Evolutionary conservation across 1,140 invertebrate species (phyloP).

Genomic region (Sinella curviseta): DNA sequence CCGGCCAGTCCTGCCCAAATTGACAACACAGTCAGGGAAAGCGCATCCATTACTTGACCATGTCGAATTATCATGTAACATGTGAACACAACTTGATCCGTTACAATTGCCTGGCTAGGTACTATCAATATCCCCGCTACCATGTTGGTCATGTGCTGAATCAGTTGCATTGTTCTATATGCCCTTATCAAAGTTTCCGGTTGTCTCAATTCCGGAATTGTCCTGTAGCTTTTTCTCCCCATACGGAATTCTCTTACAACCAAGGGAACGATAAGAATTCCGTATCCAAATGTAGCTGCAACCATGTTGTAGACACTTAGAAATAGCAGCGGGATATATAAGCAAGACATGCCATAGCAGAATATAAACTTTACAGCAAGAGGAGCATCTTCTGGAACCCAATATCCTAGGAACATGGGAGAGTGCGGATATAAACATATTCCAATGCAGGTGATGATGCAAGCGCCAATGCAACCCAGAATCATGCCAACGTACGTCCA

Average conservation of each 20-base stretch:
- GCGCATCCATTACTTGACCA: neutral
- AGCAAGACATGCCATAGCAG: too few relatives aligned
- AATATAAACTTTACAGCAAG: too few relatives aligned
- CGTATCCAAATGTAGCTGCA: neutral
- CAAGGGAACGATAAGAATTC: neutral
- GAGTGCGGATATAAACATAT: too few relatives aligned
- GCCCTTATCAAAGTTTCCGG: neutral
- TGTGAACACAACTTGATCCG: neutral
- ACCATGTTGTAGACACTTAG: too few relatives aligned
- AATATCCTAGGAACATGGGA: too few relatives aligned
- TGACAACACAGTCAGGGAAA: neutral
- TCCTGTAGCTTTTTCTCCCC: neutral
- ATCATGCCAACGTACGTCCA: too few relatives aligned
- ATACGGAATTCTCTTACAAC: neutral
- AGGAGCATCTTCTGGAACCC: too few relatives aligned
- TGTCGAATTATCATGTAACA: neutral
- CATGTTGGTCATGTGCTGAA: neutral
- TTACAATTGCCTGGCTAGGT: neutral
- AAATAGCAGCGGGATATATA: too few relatives aligned
- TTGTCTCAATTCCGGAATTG: neutral
- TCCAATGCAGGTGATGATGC: too few relatives aligned
- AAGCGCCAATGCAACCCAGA: too few relatives aligned
- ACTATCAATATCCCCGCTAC: neutral
- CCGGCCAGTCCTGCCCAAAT: neutral
- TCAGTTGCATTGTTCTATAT: neutral